These are phyloP conservation scores for Chaetorhynchus papuensis DNA, from an alignment of 2,113 vertebrate species.

Conservation along the genomic window DNA sequence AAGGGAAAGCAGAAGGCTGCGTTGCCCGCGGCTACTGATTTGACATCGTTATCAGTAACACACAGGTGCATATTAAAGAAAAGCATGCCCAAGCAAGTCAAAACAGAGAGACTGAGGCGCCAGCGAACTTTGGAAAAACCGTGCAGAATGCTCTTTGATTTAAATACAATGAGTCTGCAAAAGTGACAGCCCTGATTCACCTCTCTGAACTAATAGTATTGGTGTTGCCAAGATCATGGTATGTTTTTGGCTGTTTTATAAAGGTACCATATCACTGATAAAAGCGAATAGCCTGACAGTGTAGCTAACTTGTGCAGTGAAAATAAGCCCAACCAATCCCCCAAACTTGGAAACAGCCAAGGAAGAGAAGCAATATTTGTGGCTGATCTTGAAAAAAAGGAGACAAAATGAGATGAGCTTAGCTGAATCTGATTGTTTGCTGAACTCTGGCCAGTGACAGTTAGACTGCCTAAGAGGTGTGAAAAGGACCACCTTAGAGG, in stretches of 20 bases:
- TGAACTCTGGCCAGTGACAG: background rate
- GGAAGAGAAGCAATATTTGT: background rate
- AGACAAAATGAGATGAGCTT: background rate
- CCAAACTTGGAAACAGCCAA: background rate
- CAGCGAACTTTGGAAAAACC: background rate
- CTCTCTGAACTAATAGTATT: background rate
- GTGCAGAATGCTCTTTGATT: background rate
- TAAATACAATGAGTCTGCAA: background rate
- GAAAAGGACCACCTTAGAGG: background rate
- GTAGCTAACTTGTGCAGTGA: background rate
- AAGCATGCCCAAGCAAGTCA: background rate
- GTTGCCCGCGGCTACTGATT: background rate
- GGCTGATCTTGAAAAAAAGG: background rate
- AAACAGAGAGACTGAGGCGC: background rate
- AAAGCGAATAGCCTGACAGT: background rate
- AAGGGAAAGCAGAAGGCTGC: background rate
- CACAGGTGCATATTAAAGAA: background rate
- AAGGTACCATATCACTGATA: background rate
- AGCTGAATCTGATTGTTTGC: background rate
- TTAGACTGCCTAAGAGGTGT: background rate
- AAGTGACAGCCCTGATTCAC: background rate
- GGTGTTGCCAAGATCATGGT: background rate
- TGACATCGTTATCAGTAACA: accelerated
- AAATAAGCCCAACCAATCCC: background rate
- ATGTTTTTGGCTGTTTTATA: background rate